Base-by-base conservation (phyloP, 2,113 vertebrate genomes). In the Zosterops borbonicus region DNA sequence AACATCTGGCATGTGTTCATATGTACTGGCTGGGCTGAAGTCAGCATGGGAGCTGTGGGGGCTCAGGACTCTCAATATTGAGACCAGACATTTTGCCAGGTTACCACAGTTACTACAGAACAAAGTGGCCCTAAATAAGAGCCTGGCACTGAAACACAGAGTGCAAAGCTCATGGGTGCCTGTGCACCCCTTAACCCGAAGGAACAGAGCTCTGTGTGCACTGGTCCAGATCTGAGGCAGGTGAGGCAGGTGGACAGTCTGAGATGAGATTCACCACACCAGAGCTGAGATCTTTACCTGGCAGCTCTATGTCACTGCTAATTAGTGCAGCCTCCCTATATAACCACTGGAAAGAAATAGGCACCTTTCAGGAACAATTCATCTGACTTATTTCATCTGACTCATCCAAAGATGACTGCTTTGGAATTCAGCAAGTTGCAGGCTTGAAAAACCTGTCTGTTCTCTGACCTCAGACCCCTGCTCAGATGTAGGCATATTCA, bases 31-130 rank as follows among this genome's bases (percentile, higher is more conserved):
- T 73, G 22, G 55, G 55, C 78, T 95, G 79, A 69, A 74, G 78
- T 74, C 93, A 94, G 87, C 82, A 70, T 44, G 60, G 42, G 87
- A 94, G n/a, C 80, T 3, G 2, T 22, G 35, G 58, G 55, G 84
- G 63, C 63, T 91, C 76, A 31, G 59, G 82, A 46, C 47, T 71
- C 56, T 69, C 53, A 63, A 35, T 87, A 74, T 9, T 69, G 55
- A 56, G 55, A 58, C 52, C 67, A 92, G 75, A 83, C 13, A 9
- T 94, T 94, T 79, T 94, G 69, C 69, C 80, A 92, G 35, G 86
- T 93, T 94, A 19, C 93, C 67, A 83, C 55, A 90, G 94, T 58
- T 82, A 90, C 94, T 68, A 15, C 14, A 84, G 67, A 91, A 74
- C 37, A 47, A 83, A 92, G n/a, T 78, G 29, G 31, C 39, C 50